Evolutionary conservation across 1,140 invertebrate genomes (phyloP).

Genomic region (Tetramorium alpestre): DNA sequence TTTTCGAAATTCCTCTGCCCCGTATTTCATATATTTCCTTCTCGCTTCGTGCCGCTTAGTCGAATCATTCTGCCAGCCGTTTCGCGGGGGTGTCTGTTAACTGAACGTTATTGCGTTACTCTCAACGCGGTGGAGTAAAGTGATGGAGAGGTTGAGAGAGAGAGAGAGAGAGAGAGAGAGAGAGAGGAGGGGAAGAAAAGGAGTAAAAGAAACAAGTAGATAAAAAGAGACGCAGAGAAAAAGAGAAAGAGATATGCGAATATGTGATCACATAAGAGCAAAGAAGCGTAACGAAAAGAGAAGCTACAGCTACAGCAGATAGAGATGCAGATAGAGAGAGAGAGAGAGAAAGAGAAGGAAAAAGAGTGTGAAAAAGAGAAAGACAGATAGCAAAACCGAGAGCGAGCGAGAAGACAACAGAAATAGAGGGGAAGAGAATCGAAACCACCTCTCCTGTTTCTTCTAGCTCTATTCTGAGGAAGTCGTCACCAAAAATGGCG

Average conservation of each 20-base stretch:
- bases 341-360: conserved; percentile 29
- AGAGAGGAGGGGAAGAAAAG: neutral
- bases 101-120: conserved; percentile 24
- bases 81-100: conserved; percentile 46
- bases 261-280: neutral
- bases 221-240: neutral
- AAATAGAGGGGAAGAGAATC: conserved; percentile 59
- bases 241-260: neutral
- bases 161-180: neutral
- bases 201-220: neutral
- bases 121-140: neutral
- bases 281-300: conserved; percentile 51
- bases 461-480: conserved; percentile 71
- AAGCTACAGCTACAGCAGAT: neutral
- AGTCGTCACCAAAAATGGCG: conserved; percentile 66
- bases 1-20: conserved; percentile 43
- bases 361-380: conserved; percentile 15
- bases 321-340: neutral
- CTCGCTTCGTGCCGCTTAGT: neutral
- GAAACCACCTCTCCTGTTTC: conserved; percentile 58
- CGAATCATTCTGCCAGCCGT: conserved; percentile 22
- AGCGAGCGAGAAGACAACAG: conserved; percentile 44
- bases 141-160: neutral
- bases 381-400: neutral
- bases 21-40: neutral